phyloP scores from a whole-genome alignment of 53 echinoderm and acorn worm genomes.

The Temnopleurus reevesii region DNA sequence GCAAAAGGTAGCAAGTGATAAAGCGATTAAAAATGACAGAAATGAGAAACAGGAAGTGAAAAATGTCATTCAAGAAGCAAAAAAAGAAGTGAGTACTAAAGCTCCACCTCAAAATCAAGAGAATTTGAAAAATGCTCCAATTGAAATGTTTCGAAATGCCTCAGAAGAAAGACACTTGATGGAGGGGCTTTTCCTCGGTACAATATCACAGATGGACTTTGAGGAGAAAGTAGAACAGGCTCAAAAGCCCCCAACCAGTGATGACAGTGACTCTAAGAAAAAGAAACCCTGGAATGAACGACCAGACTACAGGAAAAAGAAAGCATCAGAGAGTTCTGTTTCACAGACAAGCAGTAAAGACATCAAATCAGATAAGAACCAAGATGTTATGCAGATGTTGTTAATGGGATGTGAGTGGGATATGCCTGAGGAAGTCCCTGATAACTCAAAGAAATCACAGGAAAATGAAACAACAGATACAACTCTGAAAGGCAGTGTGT shows the following conservation, averaged over 20 bases:
- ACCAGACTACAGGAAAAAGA: constrained; percentile 11
- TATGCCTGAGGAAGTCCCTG: neutral
- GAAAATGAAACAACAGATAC: constrained; percentile 43
- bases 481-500: constrained; percentile 40
- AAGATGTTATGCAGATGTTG: constrained; percentile 65
- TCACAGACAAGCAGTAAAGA: constrained; percentile 34
- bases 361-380: neutral
- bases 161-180: constrained; percentile 57
- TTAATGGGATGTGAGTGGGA: constrained; percentile 41
- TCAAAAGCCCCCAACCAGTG: constrained; percentile 51
- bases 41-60: neutral
- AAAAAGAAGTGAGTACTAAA: neutral
- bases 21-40: neutral
- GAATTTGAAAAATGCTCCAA: neutral
- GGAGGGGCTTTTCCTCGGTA: constrained; percentile 61
- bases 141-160: neutral
- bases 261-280: constrained; percentile 52
- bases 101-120: neutral
- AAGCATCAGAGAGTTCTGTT: neutral
- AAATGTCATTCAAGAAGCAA: constrained; percentile 9
- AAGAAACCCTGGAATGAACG: constrained; percentile 41
- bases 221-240: constrained; percentile 40
- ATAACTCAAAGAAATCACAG: constrained; percentile 28
- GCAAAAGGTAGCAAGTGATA: neutral
- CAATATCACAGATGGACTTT: constrained; percentile 42